Evolutionary conservation across 2,888 invertebrate genomes (phyloP).

Genomic region (Hypercompe scribonia): DNA sequence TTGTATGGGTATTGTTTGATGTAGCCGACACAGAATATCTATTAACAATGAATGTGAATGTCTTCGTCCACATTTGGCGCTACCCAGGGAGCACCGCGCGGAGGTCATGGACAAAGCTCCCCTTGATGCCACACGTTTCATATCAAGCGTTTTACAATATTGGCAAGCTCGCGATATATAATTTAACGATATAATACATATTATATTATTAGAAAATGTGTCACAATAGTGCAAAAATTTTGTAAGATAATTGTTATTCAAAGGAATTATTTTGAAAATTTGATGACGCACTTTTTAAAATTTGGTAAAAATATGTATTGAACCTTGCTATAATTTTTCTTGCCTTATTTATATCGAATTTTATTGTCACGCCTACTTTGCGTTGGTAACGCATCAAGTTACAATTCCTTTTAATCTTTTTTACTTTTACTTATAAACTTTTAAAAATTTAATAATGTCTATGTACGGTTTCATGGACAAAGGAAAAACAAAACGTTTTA

Average conservation of each 20-base stretch:
- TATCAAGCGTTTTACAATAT: constrained; percentile 48
- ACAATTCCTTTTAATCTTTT: constrained; percentile 45
- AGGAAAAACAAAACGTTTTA: background rate
- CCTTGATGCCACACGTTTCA: constrained; percentile 73
- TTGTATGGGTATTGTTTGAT: constrained; percentile 27
- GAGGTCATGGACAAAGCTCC: constrained; percentile 85
- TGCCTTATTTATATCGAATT: constrained; percentile 47
- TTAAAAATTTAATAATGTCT: background rate
- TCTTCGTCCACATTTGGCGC: constrained; percentile 83
- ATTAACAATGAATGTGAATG: constrained; percentile 68
- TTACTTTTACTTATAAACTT: no score
- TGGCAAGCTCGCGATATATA: constrained; percentile 47
- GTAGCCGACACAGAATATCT: constrained; percentile 32
- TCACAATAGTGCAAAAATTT: constrained; percentile 42
- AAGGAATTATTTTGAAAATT: constrained; percentile 33
- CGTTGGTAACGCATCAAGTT: constrained; percentile 46
- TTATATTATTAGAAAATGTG: constrained; percentile 31
- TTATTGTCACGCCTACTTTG: constrained; percentile 72
- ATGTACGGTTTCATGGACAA: background rate
- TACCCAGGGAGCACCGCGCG: constrained; percentile 86
- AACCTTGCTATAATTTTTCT: constrained; percentile 40
- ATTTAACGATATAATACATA: constrained; percentile 27
- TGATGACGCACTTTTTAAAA: constrained; percentile 34
- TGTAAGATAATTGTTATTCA: constrained; percentile 36
- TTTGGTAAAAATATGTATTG: constrained; percentile 42